These are phyloP conservation scores for Tinamus major DNA, from an alignment of 2,797 vertebrate genomes.

Conservation along the genomic window DNA sequence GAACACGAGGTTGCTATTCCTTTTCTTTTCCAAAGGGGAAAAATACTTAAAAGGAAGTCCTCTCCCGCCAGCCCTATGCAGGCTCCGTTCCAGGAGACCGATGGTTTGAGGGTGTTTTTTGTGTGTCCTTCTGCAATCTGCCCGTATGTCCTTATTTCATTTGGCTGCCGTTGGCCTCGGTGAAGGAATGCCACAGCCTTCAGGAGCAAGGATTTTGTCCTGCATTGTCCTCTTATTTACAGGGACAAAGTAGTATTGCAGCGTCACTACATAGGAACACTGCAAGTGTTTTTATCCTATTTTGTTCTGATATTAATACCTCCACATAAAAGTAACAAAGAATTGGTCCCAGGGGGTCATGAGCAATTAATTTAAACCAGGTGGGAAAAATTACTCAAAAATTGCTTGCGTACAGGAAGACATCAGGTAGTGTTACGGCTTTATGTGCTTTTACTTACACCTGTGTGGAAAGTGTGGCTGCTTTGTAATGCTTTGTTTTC, in stretches of 20 bases:
- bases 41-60: neutral
- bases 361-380: slow-evolving; percentile 37
- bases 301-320: neutral
- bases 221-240: neutral
- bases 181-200: neutral
- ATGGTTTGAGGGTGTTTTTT: neutral
- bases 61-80: neutral
- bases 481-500: neutral
- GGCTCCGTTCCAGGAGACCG: slow-evolving; percentile 4
- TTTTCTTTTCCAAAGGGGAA: neutral
- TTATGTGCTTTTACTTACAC: slow-evolving; percentile 7
- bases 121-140: slow-evolving; percentile 8
- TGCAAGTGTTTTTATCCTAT: neutral
- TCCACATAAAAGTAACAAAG: neutral
- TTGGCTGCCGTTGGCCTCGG: neutral
- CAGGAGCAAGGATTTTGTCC: neutral
- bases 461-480: neutral
- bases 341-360: neutral
- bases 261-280: neutral
- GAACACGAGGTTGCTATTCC: neutral
- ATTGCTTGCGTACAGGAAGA: neutral
- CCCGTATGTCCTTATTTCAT: slow-evolving; percentile 59
- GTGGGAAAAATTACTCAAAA: neutral
- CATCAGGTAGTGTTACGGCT: neutral
- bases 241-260: neutral